Percentiles rank a stretch among this genome's conserved stretches.
Conservation (phyloP, 2,888 invertebrate genomes). For the Eubasilissa splendida region DNA sequence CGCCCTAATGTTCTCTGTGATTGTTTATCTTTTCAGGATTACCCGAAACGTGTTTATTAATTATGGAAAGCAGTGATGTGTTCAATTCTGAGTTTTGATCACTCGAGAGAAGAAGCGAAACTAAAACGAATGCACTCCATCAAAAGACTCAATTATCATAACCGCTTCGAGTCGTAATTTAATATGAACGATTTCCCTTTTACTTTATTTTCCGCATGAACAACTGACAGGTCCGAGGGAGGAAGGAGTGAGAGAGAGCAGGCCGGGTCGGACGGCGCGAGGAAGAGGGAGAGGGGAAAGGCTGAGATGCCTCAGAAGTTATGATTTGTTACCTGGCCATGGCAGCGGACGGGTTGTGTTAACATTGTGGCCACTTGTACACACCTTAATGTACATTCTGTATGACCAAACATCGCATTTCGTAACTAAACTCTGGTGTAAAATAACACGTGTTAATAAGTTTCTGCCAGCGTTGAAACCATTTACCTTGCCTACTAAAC, state of each 20-base stretch:
- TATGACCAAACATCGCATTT: not conserved
- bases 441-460: conserved; percentile 3
- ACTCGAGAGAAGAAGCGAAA: not conserved
- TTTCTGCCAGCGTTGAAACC: not conserved
- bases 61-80: conserved; percentile 51
- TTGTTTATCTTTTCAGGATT: conserved; percentile 53
- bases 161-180: too few relatives aligned
- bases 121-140: not conserved
- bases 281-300: not conserved
- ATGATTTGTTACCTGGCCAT: conserved; percentile 20
- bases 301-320: conserved; percentile 9
- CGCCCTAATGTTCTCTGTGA: conserved; percentile 19
- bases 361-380: conserved; percentile 29
- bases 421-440: too few relatives aligned
- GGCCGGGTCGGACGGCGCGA: not conserved
- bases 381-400: not conserved
- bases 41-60: conserved; percentile 52
- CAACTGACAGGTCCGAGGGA: conserved; percentile 4
- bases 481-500: too few relatives aligned
- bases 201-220: not conserved
- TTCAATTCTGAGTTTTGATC: not conserved
- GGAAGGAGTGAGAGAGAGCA: not conserved
- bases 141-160: not conserved
- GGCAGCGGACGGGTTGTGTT: conserved; percentile 12
- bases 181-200: too few relatives aligned